These are phyloP conservation scores for Tachina grossa DNA, from an alignment of 2,888 invertebrate species.

Conservation along the genomic window DNA sequence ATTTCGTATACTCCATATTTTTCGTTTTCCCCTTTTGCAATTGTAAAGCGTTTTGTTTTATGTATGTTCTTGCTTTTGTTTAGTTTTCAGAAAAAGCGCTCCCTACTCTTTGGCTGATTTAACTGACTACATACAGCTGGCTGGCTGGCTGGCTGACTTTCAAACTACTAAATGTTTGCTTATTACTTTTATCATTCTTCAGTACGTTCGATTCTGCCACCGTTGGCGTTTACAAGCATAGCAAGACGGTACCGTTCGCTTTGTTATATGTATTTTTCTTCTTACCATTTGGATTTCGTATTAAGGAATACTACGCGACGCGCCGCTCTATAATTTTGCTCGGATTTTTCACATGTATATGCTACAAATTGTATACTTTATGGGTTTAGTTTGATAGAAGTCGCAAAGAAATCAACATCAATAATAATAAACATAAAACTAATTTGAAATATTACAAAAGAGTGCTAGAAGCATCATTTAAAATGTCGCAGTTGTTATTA, in stretches of 20 bases:
- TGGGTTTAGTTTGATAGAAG: slow-evolving; percentile 84
- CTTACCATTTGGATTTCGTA: slow-evolving; percentile 65
- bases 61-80: slow-evolving; percentile 45
- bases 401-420: slow-evolving; percentile 84
- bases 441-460: slow-evolving; percentile 54
- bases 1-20: slow-evolving; percentile 53
- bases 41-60: slow-evolving; percentile 20
- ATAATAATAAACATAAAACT: slow-evolving; percentile 61
- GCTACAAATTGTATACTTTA: slow-evolving; percentile 83
- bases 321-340: slow-evolving; percentile 77
- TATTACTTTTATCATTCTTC: slow-evolving; percentile 59
- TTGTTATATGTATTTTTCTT: slow-evolving; percentile 57
- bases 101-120: slow-evolving; percentile 61
- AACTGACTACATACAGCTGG: slow-evolving; percentile 24
- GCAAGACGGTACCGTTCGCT: slow-evolving; percentile 59
- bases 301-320: slow-evolving; percentile 66
- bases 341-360: slow-evolving; percentile 83
- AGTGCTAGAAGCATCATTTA: slow-evolving; percentile 2
- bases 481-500: slow-evolving; percentile 16
- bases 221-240: slow-evolving; percentile 51
- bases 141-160: slow-evolving; percentile 35
- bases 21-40: slow-evolving; percentile 54
- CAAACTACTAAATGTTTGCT: slow-evolving; percentile 57
- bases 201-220: slow-evolving; percentile 61
- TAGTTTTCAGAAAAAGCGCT: slow-evolving; percentile 56